These are phyloP conservation scores for Oppia nitens DNA, from an alignment of 1,140 invertebrate genomes.

Conservation along the genomic window DNA sequence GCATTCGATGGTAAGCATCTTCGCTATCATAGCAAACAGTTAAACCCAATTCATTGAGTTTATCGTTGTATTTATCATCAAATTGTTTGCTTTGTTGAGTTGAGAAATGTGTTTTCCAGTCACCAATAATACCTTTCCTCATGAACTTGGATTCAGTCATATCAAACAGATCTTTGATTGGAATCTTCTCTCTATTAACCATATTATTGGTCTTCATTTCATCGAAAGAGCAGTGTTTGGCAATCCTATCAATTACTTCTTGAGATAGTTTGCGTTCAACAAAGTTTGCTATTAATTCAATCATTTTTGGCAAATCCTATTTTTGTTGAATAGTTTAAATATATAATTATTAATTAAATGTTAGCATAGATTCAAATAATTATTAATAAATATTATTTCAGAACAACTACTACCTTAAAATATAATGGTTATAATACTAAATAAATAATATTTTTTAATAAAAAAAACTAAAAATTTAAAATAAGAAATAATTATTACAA, in stretches of 20 bases:
- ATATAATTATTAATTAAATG: neutral
- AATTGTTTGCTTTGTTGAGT: slow-evolving; percentile 41
- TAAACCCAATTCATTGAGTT: neutral
- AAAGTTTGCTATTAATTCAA: slow-evolving; percentile 31
- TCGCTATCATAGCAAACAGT: slow-evolving; percentile 1
- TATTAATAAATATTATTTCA: too few species aligned
- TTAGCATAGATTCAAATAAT: too few species aligned
- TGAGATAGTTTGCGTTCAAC: slow-evolving; percentile 28
- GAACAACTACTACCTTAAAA: too few species aligned
- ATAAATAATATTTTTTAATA: too few species aligned
- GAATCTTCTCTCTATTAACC: slow-evolving; percentile 19
- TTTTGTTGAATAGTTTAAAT: neutral
- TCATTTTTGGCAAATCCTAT: slow-evolving; percentile 28
- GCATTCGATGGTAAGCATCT: slow-evolving; percentile 1
- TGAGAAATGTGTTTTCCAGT: slow-evolving; percentile 65
- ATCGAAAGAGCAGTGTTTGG: slow-evolving; percentile 32
- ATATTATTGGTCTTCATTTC: slow-evolving; percentile 28
- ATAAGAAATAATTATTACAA: too few species aligned
- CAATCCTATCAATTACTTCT: slow-evolving; percentile 23
- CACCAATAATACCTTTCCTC: slow-evolving; percentile 47
- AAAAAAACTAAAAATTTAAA: too few species aligned
- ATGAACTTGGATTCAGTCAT: slow-evolving; percentile 27
- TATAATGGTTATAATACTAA: too few species aligned
- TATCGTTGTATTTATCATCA: slow-evolving; percentile 33
- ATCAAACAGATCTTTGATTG: slow-evolving; percentile 19